A percentile compares a stretch with the other conserved stretches of the same genome.
These are phyloP conservation scores for Ophioninae sp. DNA, from an alignment of 2,888 invertebrate genomes.

Conservation along the genomic window DNA sequence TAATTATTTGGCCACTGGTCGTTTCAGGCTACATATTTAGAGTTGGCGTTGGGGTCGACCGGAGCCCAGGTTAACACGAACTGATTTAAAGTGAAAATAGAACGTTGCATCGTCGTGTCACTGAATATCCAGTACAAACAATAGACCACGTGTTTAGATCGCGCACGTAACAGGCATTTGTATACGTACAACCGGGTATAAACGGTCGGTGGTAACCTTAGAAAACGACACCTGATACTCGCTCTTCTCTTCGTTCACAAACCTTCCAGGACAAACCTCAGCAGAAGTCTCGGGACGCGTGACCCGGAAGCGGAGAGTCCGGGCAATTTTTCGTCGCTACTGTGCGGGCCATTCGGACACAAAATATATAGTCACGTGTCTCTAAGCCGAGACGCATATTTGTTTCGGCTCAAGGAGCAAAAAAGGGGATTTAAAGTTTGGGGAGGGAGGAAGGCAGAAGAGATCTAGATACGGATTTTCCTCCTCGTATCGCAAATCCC, in stretches of 20 bases:
- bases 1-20: too few species aligned
- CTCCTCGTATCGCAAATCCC: conserved; percentile 10
- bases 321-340: conserved; percentile 69
- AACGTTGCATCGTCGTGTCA: conserved; percentile 6
- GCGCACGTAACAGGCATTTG: conserved; percentile 1
- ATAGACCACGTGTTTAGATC: neutral
- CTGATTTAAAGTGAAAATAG: neutral
- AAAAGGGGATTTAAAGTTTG: too few species aligned
- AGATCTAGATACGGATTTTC: conserved; percentile 59
- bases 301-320: conserved; percentile 77
- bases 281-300: conserved; percentile 70
- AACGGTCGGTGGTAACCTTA: conserved; percentile 65
- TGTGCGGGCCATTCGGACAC: neutral
- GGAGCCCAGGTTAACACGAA: too few species aligned
- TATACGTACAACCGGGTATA: conserved; percentile 46
- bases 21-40: too few species aligned
- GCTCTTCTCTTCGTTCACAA: conserved; percentile 23
- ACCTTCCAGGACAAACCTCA: too few species aligned
- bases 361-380: too few species aligned
- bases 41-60: too few species aligned
- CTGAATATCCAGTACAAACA: conserved; percentile 7
- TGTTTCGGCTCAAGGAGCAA: neutral
- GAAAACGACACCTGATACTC: conserved; percentile 78
- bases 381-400: too few species aligned
- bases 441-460: conserved; percentile 46